phyloP scores from a whole-genome alignment of 2,113 vertebrate genomes.

The Xenopus tropicalis region DNA sequence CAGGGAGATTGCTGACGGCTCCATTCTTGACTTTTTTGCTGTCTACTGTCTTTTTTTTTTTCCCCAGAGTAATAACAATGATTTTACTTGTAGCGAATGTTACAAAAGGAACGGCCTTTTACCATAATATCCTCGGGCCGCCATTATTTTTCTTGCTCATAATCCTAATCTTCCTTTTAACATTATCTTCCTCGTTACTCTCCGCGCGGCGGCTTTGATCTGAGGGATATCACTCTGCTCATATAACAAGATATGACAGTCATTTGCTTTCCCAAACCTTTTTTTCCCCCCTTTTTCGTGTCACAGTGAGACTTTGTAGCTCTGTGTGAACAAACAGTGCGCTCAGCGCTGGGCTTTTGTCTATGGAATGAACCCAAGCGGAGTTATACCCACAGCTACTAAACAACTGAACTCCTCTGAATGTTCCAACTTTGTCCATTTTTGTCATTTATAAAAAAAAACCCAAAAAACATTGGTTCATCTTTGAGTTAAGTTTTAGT shows the following conservation, averaged over 20 bases:
- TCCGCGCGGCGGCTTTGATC: slow-evolving; percentile 10
- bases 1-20: neutral
- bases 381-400: no score
- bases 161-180: slow-evolving; percentile 28
- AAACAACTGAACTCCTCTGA: no score
- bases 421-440: no score
- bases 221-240: slow-evolving; percentile 2
- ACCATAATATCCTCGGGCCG: slow-evolving; percentile 11
- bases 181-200: neutral
- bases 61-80: slow-evolving; percentile 5
- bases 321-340: neutral
- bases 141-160: slow-evolving; percentile 1
- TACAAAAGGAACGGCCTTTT: slow-evolving; percentile 8
- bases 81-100: slow-evolving; percentile 21
- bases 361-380: no score
- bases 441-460: no score
- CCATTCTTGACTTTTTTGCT: no score
- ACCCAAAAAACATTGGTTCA: no score
- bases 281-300: neutral
- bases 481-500: no score
- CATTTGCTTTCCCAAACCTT: neutral
- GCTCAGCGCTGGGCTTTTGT: neutral
- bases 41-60: neutral
- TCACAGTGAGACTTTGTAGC: neutral
- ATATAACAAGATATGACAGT: slow-evolving; percentile 9